Evolutionary conservation across 37 sponge, comb jelly and placozoan genomes (phyloP).

Genomic region (Corticium candelabrum): DNA sequence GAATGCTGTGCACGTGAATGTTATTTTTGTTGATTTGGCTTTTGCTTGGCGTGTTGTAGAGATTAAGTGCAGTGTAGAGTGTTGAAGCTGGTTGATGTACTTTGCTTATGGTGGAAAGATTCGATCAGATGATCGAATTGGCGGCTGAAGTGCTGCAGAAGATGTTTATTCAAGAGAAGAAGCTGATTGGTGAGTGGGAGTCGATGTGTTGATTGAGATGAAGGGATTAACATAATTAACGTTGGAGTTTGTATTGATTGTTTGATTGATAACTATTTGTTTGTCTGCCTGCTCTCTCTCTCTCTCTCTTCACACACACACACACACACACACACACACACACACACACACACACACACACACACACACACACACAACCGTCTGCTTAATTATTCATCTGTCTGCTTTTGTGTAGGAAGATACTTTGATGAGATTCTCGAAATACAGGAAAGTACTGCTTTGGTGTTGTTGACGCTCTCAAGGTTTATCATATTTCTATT

Average conservation of each 20-base stretch:
- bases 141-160: constrained; percentile 87
- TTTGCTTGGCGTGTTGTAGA: neutral
- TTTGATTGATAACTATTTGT: too few relatives aligned
- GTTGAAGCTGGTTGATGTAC: constrained; percentile 91
- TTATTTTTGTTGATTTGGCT: neutral
- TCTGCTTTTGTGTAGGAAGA: constrained; percentile 25
- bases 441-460: constrained; percentile 97
- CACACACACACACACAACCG: too few relatives aligned
- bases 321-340: too few relatives aligned
- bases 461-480: constrained; percentile 86
- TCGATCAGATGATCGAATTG: constrained; percentile 97
- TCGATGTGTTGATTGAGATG: neutral
- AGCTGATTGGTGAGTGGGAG: constrained; percentile 55
- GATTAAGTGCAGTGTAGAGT: constrained; percentile 23
- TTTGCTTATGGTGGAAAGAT: constrained; percentile 97
- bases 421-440: constrained; percentile 99
- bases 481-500: neutral
- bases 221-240: too few relatives aligned
- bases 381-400: neutral
- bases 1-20: neutral
- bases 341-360: too few relatives aligned
- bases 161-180: constrained; percentile 99
- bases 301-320: too few relatives aligned
- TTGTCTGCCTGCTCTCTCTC: too few relatives aligned
- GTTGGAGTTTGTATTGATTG: too few relatives aligned